Evolutionary conservation across 30 jellyfish, hydroid and myxozoan species (phyloP), one percentile per base, ranked within the genome.

Genomic region (Chrysaora quinquecirrha): DNA sequence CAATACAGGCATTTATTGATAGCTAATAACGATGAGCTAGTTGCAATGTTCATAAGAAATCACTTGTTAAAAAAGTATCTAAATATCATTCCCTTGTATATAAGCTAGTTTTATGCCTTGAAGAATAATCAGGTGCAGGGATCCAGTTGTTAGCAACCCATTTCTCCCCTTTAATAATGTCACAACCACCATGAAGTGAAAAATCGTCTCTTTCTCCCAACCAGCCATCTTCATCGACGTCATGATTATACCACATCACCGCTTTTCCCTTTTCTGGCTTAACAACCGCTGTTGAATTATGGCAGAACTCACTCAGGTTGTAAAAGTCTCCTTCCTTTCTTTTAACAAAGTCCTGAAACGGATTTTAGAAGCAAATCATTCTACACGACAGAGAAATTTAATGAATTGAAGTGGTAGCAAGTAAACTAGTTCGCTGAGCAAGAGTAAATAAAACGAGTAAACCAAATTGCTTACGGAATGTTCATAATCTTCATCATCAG

Each of bases 81-180:
- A n/a, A n/a, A n/a, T n/a, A n/a, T n/a, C n/a, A n/a, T n/a, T 52
- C 68, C 68, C 68, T 64, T 12, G 89, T 61, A 54, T 93, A 93
- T 23, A 93, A 25, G 50, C 98, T 93, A 23, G 84, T 85, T 43
- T 73, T 32, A 48, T 87, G 94, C 66, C 86, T 85, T 32, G 87
- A 67, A 4, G 67, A 84, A 24, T 70, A 71, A 65, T 96, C 97
- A 3, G 99, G 99, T 0, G 97, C 97, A 1, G 97, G 89, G 2
- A 95, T 61, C 98, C 98, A 93, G 32, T 93, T 93, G 48, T 93
- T 93, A 9, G 98, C 98, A 4, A 93, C 90, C 98, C 98, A 93
- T 74, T 93, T 93, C 50, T 86, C 79, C 19, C 98, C 98, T 63
- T 93, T 88, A 32, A 80, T 82, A 72, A 93, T 85, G 71, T 93